These are phyloP conservation scores for Matsumurasca onukii DNA, from an alignment of 1,140 invertebrate species.

Conservation along the genomic window DNA sequence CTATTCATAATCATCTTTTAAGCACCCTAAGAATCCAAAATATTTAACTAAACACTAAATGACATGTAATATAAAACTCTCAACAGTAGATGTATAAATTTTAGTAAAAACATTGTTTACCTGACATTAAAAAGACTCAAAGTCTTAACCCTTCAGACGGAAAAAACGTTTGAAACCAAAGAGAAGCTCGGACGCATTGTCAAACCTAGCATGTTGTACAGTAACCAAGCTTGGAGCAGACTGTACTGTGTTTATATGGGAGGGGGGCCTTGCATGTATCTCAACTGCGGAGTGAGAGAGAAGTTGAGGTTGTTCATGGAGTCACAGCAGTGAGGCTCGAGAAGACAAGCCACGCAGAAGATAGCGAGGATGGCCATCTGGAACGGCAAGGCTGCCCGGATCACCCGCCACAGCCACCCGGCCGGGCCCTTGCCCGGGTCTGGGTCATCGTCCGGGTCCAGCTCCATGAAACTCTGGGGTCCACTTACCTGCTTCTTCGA, in stretches of 20 bases:
- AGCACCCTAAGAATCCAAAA: no score
- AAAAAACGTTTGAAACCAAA: no score
- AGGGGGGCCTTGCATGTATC: constrained; percentile 82
- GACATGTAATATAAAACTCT: no score
- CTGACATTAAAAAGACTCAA: no score
- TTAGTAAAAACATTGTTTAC: no score
- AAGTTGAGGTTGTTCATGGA: constrained; percentile 78
- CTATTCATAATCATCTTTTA: no score
- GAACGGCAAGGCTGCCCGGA: constrained; percentile 74
- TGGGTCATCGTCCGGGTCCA: constrained; percentile 32
- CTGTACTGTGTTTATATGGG: constrained; percentile 62
- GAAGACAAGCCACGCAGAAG: constrained; percentile 75
- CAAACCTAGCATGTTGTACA: no score
- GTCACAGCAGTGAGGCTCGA: constrained; percentile 83
- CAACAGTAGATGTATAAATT: no score
- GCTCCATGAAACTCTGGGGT: constrained; percentile 40
- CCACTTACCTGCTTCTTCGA: constrained; percentile 9
- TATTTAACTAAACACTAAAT: no score
- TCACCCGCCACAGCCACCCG: constrained; percentile 73
- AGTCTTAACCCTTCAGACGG: no score
- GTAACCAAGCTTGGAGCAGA: background rate
- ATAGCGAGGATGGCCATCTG: constrained; percentile 80
- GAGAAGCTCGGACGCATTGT: no score
- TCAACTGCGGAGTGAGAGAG: constrained; percentile 79
- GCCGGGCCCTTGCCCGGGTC: constrained; percentile 49